These are phyloP conservation scores for Scyliorhinus canicula DNA, from an alignment of 2,797 vertebrate species.

Conservation along the genomic window DNA sequence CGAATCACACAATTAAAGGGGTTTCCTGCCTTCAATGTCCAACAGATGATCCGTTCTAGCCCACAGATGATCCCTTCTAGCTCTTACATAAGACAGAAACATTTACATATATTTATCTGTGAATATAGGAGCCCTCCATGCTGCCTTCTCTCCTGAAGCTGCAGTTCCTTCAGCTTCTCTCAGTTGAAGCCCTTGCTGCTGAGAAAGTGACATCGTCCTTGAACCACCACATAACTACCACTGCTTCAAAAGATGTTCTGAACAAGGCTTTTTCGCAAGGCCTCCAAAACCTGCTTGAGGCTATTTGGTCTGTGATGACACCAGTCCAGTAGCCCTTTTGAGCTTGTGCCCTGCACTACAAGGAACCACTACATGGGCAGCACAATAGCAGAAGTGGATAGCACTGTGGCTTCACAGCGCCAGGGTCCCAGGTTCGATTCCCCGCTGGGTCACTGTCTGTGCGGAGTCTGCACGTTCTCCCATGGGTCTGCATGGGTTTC, in stretches of 20 bases:
- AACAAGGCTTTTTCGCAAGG: not conserved
- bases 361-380: too few species aligned
- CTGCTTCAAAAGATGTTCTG: not conserved
- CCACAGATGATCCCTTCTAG: not conserved
- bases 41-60: not conserved
- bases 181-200: not conserved
- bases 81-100: not conserved
- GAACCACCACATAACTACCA: too few species aligned
- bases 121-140: not conserved
- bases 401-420: too few species aligned
- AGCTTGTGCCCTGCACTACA: not conserved
- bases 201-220: not conserved
- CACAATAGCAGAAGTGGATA: too few species aligned
- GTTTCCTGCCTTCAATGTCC: not conserved
- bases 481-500: too few species aligned
- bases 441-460: too few species aligned
- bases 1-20: not conserved
- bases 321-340: not conserved
- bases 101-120: not conserved
- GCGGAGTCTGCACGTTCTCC: too few species aligned
- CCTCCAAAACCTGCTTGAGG: not conserved
- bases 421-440: too few species aligned
- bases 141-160: not conserved
- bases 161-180: not conserved
- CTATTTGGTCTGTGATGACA: not conserved